phyloP scores from a whole-genome alignment of 2,113 vertebrate genomes.

The Percina caprodes region DNA sequence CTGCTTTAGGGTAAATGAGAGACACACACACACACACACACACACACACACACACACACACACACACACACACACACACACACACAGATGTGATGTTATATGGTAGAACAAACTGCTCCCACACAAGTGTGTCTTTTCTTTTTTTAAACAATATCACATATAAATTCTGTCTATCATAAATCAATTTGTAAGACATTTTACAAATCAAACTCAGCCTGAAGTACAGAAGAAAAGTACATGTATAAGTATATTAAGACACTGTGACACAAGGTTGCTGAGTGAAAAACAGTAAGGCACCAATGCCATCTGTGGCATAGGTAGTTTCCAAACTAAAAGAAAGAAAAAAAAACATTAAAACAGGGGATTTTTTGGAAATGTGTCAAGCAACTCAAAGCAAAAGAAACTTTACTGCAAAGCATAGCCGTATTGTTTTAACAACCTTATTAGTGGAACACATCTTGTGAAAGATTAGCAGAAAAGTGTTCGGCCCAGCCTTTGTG shows the following conservation, averaged over 20 bases:
- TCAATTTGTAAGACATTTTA: slow-evolving; percentile 81
- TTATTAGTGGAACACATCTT: slow-evolving; percentile 65
- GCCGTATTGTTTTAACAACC: slow-evolving; percentile 50
- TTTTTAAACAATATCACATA: slow-evolving; percentile 80
- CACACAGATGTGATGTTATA: not conserved
- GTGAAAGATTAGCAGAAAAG: slow-evolving; percentile 54
- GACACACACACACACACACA: not conserved
- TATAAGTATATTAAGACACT: slow-evolving; percentile 78
- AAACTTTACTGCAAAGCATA: slow-evolving; percentile 59
- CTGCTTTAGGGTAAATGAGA: not conserved
- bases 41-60: too few species aligned
- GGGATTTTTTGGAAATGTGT: slow-evolving; percentile 38
- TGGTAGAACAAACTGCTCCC: not conserved
- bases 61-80: not conserved
- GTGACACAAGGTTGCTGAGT: slow-evolving; percentile 81
- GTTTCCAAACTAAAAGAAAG: slow-evolving; percentile 78
- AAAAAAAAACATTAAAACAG: slow-evolving; percentile 26
- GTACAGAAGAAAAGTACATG: slow-evolving; percentile 69
- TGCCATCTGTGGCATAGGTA: slow-evolving; percentile 82
- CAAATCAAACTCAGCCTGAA: slow-evolving; percentile 70
- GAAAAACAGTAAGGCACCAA: slow-evolving; percentile 88
- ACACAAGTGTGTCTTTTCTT: slow-evolving; percentile 29
- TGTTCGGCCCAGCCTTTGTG: not conserved
- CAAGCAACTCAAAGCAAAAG: slow-evolving; percentile 23
- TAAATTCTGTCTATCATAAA: slow-evolving; percentile 78